phyloP scores from a whole-genome alignment of 2,888 invertebrate genomes.

The Petrolisthes manimaculis region DNA sequence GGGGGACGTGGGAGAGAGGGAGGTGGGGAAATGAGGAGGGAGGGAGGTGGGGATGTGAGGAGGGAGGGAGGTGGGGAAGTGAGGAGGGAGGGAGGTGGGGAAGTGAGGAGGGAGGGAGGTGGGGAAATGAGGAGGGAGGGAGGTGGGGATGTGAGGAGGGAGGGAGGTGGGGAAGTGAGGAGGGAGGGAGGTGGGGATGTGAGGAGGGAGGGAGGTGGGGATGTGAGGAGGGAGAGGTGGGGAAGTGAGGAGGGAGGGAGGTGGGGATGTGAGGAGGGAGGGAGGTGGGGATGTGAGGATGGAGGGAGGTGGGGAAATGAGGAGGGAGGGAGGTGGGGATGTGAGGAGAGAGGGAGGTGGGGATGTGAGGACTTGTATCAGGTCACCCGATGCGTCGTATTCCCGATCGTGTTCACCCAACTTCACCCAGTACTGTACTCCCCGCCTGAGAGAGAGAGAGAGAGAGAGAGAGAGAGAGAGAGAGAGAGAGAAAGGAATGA shows the following conservation, averaged over 20 bases:
- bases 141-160: too few relatives aligned
- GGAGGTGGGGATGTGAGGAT: neutral
- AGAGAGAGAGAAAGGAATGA: neutral
- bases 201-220: too few relatives aligned
- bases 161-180: too few relatives aligned
- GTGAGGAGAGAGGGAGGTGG: too few relatives aligned
- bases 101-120: too few relatives aligned
- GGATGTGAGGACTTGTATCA: too few relatives aligned
- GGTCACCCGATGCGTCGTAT: neutral
- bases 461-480: neutral
- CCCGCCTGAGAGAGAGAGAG: neutral
- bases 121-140: too few relatives aligned
- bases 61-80: neutral
- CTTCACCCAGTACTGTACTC: constrained; percentile 19
- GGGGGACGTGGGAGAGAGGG: neutral
- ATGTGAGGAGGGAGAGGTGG: neutral
- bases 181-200: too few relatives aligned
- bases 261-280: neutral
- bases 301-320: neutral
- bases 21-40: neutral
- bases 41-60: neutral
- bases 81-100: neutral
- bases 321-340: too few relatives aligned
- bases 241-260: neutral
- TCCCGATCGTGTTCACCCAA: constrained; percentile 41